These are phyloP conservation scores for Peromyscus leucopus DNA, from an alignment of 2,113 vertebrate genomes.

Conservation along the genomic window DNA sequence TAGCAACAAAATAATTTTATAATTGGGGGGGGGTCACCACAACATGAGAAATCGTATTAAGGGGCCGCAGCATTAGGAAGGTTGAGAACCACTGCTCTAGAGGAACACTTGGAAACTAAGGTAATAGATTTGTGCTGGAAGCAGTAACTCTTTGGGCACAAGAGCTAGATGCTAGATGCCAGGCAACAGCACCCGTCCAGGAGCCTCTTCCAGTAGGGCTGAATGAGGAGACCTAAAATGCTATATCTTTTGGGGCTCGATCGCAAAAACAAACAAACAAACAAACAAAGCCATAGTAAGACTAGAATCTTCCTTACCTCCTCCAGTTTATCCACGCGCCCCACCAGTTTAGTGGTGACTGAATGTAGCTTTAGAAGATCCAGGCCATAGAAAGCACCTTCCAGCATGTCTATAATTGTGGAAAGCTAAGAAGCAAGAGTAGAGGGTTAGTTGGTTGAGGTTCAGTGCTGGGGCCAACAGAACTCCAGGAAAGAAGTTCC, in stretches of 20 bases:
- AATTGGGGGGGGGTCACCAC: background rate
- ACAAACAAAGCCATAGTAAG: background rate
- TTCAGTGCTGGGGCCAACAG: background rate
- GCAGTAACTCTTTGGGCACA: background rate
- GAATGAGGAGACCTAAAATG: background rate
- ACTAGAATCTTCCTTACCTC: constrained; percentile 88
- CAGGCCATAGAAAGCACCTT: constrained; percentile 95
- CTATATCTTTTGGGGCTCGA: fast-evolving
- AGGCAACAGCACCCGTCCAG: background rate
- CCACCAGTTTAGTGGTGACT: constrained; percentile 92
- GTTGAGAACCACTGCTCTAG: background rate
- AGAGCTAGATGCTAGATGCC: background rate
- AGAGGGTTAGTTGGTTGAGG: background rate
- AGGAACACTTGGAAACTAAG: background rate
- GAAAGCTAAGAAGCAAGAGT: constrained; percentile 90
- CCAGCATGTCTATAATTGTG: constrained; percentile 94
- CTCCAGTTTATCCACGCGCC: constrained; percentile 94
- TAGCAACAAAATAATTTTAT: background rate
- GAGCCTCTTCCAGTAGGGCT: background rate
- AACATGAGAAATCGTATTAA: background rate
- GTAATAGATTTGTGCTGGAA: background rate
- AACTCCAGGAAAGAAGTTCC: background rate
- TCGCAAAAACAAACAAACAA: background rate
- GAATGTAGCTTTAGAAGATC: constrained; percentile 96
- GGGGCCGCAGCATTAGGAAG: background rate